phyloP scores from a whole-genome alignment of 2,797 vertebrate species.

The Lagodon rhomboides region DNA sequence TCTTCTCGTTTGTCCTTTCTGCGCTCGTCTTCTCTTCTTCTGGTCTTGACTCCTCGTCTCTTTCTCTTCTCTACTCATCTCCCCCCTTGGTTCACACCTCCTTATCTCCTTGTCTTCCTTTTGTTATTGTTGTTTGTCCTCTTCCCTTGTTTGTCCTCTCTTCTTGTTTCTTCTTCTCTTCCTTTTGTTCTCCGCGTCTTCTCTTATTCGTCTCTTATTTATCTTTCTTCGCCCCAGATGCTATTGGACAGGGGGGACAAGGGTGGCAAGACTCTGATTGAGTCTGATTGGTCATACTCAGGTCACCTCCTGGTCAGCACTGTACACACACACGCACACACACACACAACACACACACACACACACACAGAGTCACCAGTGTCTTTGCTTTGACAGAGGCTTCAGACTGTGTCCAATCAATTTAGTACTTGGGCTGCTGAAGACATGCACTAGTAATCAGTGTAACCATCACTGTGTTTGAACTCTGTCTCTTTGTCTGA shows the following conservation, averaged over 20 bases:
- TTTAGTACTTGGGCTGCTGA: conserved; percentile 66
- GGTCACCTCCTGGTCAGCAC: conserved; percentile 73
- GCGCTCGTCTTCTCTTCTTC: neutral
- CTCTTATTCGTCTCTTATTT: neutral
- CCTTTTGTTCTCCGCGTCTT: neutral
- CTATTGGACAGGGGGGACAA: conserved; percentile 52
- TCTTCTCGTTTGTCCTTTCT: neutral
- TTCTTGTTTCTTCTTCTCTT: neutral
- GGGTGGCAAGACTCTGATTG: conserved; percentile 63
- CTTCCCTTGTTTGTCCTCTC: neutral
- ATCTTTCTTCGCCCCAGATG: conserved; percentile 23
- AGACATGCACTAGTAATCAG: conserved; percentile 79
- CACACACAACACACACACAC: conserved; percentile 41
- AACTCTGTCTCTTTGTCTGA: conserved; percentile 74
- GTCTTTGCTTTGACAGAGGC: conserved; percentile 68
- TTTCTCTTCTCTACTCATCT: conserved; percentile 1
- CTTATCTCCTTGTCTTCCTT: neutral
- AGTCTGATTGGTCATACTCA: conserved; percentile 70
- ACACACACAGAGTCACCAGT: conserved; percentile 49
- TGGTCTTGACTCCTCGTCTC: neutral
- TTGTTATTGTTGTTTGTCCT: neutral
- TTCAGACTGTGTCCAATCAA: conserved; percentile 81
- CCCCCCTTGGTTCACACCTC: neutral
- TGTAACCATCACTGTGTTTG: conserved; percentile 78
- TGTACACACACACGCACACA: conserved; percentile 16